These are phyloP conservation scores for Tetraneura akinire DNA, from an alignment of 1,140 invertebrate genomes.

Conservation along the genomic window DNA sequence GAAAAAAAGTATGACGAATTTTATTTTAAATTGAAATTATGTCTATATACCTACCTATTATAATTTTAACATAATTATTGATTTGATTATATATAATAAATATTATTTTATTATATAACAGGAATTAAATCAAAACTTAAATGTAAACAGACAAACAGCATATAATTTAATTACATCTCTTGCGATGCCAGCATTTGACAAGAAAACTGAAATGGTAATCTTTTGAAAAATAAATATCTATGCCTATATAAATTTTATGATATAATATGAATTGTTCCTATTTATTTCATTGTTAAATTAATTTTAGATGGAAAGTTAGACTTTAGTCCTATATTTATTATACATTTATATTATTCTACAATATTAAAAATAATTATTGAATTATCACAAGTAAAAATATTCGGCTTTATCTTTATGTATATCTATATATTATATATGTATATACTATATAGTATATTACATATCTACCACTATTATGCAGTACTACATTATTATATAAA, in stretches of 20 bases:
- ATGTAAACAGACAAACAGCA: constrained; percentile 31
- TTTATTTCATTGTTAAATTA: background rate
- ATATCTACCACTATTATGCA: too few species aligned
- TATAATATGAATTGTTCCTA: background rate
- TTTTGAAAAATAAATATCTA: background rate
- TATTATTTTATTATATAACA: background rate
- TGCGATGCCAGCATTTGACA: constrained; percentile 46
- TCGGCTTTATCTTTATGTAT: too few species aligned
- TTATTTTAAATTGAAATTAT: background rate
- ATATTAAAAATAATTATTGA: background rate
- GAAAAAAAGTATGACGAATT: constrained; percentile 13
- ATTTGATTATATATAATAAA: too few species aligned
- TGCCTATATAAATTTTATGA: too few species aligned
- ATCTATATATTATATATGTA: too few species aligned
- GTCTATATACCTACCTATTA: too few species aligned
- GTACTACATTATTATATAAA: too few species aligned
- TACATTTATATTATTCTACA: too few species aligned
- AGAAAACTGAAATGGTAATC: constrained; percentile 47
- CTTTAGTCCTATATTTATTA: too few species aligned
- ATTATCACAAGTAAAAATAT: too few species aligned
- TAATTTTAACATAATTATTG: too few species aligned
- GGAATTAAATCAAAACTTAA: constrained; percentile 51
- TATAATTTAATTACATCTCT: constrained; percentile 46
- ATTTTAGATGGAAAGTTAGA: background rate
- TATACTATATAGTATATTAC: too few species aligned